Percentiles rank a stretch among this genome's conserved stretches.
phyloP scores from a whole-genome alignment of 2,888 invertebrate genomes.

The Parascotia fuliginaria region DNA sequence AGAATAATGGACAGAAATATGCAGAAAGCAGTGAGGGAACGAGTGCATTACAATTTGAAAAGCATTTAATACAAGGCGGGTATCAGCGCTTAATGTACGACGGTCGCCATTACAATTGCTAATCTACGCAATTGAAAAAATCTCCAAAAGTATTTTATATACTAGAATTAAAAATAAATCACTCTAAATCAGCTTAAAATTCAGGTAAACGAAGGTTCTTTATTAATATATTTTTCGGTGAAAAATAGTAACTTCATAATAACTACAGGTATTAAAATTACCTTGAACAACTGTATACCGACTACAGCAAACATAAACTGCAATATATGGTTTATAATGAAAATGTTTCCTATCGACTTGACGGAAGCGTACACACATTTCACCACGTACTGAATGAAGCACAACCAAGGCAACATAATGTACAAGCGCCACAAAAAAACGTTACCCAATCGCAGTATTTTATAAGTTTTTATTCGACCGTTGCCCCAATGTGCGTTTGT shows the following conservation, averaged over 20 bases:
- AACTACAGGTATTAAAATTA: slow-evolving; percentile 69
- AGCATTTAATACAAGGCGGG: too few relatives aligned
- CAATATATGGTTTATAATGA: slow-evolving; percentile 99
- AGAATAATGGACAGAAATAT: too few relatives aligned
- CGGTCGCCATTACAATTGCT: too few relatives aligned
- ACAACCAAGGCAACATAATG: slow-evolving; percentile 37
- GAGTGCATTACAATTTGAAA: too few relatives aligned
- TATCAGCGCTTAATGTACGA: too few relatives aligned
- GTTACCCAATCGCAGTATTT: slow-evolving; percentile 62
- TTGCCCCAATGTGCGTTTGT: slow-evolving; percentile 65
- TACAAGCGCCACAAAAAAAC: slow-evolving; percentile 52
- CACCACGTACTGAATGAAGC: slow-evolving; percentile 94
- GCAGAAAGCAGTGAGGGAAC: too few relatives aligned
- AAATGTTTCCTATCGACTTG: slow-evolving; percentile 99
- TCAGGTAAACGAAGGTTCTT: too few relatives aligned
- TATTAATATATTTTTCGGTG: too few relatives aligned
- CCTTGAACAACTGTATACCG: slow-evolving; percentile 99
- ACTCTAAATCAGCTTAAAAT: too few relatives aligned
- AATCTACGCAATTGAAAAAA: too few relatives aligned
- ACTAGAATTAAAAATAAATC: too few relatives aligned
- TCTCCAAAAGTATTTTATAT: too few relatives aligned
- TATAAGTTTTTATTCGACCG: slow-evolving; percentile 49
- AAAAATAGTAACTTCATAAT: neutral
- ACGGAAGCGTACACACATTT: slow-evolving; percentile 99
- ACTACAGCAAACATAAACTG: slow-evolving; percentile 99